Conservation (phyloP, 1,140 invertebrate species). For the Drosophila lowei region DNA sequence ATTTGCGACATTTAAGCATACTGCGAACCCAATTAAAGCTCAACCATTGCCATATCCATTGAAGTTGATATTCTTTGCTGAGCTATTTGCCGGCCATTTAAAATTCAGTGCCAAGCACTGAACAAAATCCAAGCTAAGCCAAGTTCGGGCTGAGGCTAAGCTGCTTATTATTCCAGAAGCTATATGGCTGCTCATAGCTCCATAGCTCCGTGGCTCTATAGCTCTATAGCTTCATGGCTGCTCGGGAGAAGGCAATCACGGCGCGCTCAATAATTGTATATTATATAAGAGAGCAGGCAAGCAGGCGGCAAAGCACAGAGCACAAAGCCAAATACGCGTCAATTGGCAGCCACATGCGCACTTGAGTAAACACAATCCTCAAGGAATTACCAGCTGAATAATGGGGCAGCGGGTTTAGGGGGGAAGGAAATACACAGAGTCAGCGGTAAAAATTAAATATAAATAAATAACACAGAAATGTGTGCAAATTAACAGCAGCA, state of each 20-base stretch:
- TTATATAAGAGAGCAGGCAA: slow-evolving; percentile 44
- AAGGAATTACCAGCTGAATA: slow-evolving; percentile 77
- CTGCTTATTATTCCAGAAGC: slow-evolving; percentile 74
- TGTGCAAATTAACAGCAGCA: slow-evolving; percentile 64
- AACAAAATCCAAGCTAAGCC: slow-evolving; percentile 30
- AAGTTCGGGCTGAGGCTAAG: slow-evolving; percentile 39
- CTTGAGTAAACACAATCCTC: slow-evolving; percentile 78
- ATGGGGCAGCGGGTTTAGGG: slow-evolving; percentile 35
- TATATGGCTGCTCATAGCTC: slow-evolving; percentile 23
- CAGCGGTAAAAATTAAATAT: slow-evolving; percentile 57
- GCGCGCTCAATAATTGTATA: slow-evolving; percentile 71
- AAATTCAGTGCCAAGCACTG: slow-evolving; percentile 52
- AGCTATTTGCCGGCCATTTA: slow-evolving; percentile 31
- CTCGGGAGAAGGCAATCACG: slow-evolving; percentile 74
- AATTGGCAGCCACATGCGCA: slow-evolving; percentile 81
- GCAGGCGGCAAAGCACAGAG: slow-evolving; percentile 45
- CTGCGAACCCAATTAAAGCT: slow-evolving; percentile 46
- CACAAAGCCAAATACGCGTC: slow-evolving; percentile 79
- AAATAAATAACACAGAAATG: slow-evolving; percentile 66
- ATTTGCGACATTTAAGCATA: slow-evolving; percentile 64
- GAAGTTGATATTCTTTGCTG: slow-evolving; percentile 19
- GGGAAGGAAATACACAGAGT: slow-evolving; percentile 18
- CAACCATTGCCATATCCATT: slow-evolving; percentile 2
- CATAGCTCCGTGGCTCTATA: slow-evolving; percentile 21
- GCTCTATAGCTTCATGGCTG: slow-evolving; percentile 29